These are phyloP conservation scores for Prolemur simus DNA, from an alignment of 2,113 vertebrate species.

Conservation along the genomic window DNA sequence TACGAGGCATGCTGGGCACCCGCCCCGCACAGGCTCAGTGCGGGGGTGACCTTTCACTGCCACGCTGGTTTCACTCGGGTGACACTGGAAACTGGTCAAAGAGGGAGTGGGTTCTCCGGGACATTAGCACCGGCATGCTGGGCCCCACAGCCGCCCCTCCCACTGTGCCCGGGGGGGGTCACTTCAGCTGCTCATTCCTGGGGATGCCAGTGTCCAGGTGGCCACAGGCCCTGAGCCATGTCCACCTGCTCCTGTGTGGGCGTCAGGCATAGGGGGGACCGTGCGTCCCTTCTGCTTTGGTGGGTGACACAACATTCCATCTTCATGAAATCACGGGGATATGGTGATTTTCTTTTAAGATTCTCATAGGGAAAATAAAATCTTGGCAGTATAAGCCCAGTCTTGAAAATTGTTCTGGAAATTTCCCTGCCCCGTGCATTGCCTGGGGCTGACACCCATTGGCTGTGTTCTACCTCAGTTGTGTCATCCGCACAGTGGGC, in stretches of 20 bases:
- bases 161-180: accelerated
- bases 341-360: too few species aligned
- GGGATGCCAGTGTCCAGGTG: neutral
- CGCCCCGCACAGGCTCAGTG: accelerated
- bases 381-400: neutral
- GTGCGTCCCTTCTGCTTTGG: neutral
- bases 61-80: accelerated
- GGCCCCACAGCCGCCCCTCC: accelerated
- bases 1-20: accelerated
- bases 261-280: accelerated
- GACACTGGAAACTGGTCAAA: accelerated
- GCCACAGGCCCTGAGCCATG: accelerated
- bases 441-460: accelerated
- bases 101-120: accelerated
- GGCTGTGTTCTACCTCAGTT: neutral
- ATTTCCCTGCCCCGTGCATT: neutral
- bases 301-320: accelerated
- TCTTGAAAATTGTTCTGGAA: neutral
- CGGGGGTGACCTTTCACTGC: accelerated
- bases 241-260: accelerated
- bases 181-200: too few species aligned
- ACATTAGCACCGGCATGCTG: too few species aligned
- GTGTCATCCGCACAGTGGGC: accelerated
- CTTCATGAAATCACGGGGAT: accelerated
- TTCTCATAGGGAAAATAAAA: neutral